Base-by-base conservation (phyloP, 2,888 invertebrate species). In the Lepas anatifera region DNA sequence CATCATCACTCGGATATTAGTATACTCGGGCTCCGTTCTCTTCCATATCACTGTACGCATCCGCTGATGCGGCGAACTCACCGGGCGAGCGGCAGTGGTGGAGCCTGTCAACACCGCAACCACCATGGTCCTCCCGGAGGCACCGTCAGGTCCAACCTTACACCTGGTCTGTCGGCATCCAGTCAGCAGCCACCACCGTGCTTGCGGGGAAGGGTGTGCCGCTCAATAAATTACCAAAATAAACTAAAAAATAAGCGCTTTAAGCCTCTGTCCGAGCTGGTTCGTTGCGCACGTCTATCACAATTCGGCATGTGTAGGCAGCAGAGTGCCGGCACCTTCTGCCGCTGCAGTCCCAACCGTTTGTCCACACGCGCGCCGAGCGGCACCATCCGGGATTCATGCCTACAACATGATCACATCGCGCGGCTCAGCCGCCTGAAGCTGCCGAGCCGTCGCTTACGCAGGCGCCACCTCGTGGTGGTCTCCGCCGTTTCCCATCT, bases 221-320 rank as follows among this genome's bases (percentile, higher is more conserved):
- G 8, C 35, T 35, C 32, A 58, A 58, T 58, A 58, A 58, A 29
- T 58, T 58, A 58, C 58, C 58, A 58, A 58, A 58, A 58, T 58
- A 58, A 58, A 58, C 58, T 58, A 58, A 35, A n/a, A 58, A 3
- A 32, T 58, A 58, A 58, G 58, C 58, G 58, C 58, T 58, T 58
- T 35, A 58, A 58, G 58, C 58, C 58, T 58, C 58, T 32, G n/a
- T n/a, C 22, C 22, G 7, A 35, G 35, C n/a, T 32, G 22, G 35
- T 58, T 58, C 58, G 58, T 35, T 58, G 58, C 58, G 58, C 16
- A 18, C 58, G 13, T 58, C 32, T 58, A 58, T 58, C 58, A 58
- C 58, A 58, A 58, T 35, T n/a, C n/a, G n/a, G n/a, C n/a, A n/a
- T n/a, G n/a, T n/a, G 58, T 35, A 32, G 35, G 58, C 35, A 35